These are phyloP conservation scores for Coilia nasus DNA, from an alignment of 2,797 vertebrate species.

Conservation along the genomic window DNA sequence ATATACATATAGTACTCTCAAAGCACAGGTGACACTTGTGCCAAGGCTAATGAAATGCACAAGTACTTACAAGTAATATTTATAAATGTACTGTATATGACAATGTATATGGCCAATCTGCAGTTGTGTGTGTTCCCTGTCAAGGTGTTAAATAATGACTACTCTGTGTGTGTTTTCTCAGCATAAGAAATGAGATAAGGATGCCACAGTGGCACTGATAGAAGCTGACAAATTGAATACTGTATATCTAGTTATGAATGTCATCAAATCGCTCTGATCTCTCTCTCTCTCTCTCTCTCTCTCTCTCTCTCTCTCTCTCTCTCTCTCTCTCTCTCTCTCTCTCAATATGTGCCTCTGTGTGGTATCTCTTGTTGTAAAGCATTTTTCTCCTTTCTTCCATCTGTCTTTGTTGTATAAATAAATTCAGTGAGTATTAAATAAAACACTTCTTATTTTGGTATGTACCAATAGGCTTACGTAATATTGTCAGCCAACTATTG, in stretches of 20 bases:
- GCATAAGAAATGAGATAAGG: slow-evolving; percentile 2
- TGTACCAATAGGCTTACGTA: neutral
- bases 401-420: slow-evolving; percentile 1
- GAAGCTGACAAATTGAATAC: slow-evolving; percentile 13
- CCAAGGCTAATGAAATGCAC: neutral
- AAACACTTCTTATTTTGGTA: neutral
- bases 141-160: neutral
- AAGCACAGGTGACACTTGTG: neutral
- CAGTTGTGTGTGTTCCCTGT: neutral
- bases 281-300: neutral
- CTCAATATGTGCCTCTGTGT: neutral
- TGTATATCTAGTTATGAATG: slow-evolving; percentile 15
- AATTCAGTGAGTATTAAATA: neutral
- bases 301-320: neutral
- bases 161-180: neutral
- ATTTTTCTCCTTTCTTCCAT: neutral
- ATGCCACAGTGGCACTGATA: neutral
- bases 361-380: neutral
- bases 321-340: neutral
- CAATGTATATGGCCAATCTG: neutral
- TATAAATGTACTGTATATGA: slow-evolving; percentile 8
- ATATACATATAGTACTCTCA: slow-evolving; percentile 7
- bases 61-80: neutral
- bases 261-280: slow-evolving; percentile 23
- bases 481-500: too few relatives aligned